Evolutionary conservation across 2,113 vertebrate species (phyloP).

Genomic region (Megaceryle torquata): DNA sequence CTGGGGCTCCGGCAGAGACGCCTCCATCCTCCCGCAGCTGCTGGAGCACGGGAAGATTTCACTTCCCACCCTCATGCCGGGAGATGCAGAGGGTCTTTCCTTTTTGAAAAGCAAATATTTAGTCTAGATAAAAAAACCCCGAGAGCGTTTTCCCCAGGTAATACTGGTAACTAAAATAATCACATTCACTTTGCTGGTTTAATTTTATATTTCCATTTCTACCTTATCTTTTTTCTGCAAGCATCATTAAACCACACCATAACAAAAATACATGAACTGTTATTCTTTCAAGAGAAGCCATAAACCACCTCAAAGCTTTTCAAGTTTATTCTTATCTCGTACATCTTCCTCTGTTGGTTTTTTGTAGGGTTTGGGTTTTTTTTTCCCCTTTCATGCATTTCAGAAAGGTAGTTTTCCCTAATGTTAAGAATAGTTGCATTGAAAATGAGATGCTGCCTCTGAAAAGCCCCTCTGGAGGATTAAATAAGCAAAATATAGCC

Average conservation of each 20-base stretch:
- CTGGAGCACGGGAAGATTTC: background rate
- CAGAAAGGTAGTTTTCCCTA: conserved; percentile 58
- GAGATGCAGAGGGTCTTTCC: background rate
- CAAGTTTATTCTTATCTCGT: conserved; percentile 64
- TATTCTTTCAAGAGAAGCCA: conserved; percentile 64
- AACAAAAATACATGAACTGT: conserved; percentile 67
- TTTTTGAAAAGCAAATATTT: conserved; percentile 60
- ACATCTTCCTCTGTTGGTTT: conserved; percentile 29
- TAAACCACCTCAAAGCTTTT: conserved; percentile 71
- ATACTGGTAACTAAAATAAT: conserved; percentile 66
- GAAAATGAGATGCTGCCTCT: conserved; percentile 63
- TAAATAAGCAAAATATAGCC: conserved; percentile 63
- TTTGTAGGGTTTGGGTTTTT: background rate
- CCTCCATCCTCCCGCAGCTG: background rate
- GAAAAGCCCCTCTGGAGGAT: conserved; percentile 59
- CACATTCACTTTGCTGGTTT: conserved; percentile 65
- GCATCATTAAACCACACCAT: conserved; percentile 68
- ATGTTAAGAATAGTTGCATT: conserved; percentile 55
- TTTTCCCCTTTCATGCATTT: conserved; percentile 20
- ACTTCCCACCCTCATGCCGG: background rate
- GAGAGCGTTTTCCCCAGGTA: conserved; percentile 48
- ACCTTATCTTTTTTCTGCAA: conserved; percentile 69
- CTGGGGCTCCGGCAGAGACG: background rate
- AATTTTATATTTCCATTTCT: conserved; percentile 67
- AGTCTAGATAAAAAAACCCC: conserved; percentile 25